Conservation (phyloP, 1,140 invertebrate genomes). For the Drosophila rufa region DNA sequence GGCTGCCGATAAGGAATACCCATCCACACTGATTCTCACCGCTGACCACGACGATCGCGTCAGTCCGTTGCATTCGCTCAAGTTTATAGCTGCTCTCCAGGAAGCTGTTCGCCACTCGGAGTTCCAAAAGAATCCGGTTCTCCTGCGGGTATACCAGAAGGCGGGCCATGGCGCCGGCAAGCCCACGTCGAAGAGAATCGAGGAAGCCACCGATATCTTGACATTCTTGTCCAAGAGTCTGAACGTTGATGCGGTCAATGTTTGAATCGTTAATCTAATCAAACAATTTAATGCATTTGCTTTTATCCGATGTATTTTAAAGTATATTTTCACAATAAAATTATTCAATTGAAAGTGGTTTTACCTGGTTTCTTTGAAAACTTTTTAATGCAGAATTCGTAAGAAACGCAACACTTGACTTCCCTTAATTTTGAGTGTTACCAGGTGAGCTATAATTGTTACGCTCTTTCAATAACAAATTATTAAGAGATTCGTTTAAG, state of each 20-base stretch:
- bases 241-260: conserved; percentile 83
- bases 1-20: conserved; percentile 90
- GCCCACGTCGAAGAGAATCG: conserved; percentile 93
- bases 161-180: conserved; percentile 98
- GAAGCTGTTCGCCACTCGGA: conserved; percentile 88
- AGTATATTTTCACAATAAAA: conserved; percentile 36
- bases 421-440: too few species aligned
- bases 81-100: conserved; percentile 97
- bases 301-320: conserved; percentile 24
- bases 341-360: conserved; percentile 4
- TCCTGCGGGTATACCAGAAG: conserved; percentile 96
- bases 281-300: conserved; percentile 18
- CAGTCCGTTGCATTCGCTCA: conserved; percentile 97
- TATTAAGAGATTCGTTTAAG: too few species aligned
- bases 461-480: too few species aligned
- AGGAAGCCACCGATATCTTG: conserved; percentile 94
- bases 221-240: conserved; percentile 94
- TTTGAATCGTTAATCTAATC: conserved; percentile 27
- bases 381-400: too few species aligned
- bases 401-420: background rate
- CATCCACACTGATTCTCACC: conserved; percentile 95
- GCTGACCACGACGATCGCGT: conserved; percentile 99
- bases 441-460: too few species aligned
- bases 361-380: background rate
- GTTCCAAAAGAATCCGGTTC: conserved; percentile 93